A percentile compares a stretch with the other conserved stretches of the same genome.
phyloP scores from a whole-genome alignment of 2,888 invertebrate species.

The Sepioteuthis lessoniana region DNA sequence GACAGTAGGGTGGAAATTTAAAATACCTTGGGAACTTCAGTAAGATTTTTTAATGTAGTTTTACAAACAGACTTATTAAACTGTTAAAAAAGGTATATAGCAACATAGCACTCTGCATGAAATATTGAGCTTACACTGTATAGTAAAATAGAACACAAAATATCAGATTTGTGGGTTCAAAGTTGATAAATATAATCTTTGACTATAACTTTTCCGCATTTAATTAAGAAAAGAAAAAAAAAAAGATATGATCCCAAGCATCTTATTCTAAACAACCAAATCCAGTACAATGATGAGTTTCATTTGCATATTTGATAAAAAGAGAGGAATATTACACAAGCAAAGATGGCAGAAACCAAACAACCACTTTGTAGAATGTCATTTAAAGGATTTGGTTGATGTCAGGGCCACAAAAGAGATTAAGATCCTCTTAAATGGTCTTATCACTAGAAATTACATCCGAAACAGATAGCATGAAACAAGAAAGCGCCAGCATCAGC shows the following conservation, averaged over 20 bases:
- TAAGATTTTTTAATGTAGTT: no score
- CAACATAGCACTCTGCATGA: no score
- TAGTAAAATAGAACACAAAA: no score
- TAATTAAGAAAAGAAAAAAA: not conserved
- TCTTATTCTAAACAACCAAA: no score
- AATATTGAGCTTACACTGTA: no score
- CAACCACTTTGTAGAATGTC: not conserved
- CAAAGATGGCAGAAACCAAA: not conserved
- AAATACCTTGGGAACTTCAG: no score
- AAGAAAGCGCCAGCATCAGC: slow-evolving; percentile 3
- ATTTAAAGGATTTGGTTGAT: slow-evolving; percentile 3
- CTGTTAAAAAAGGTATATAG: no score
- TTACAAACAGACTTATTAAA: no score
- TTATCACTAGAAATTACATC: not conserved
- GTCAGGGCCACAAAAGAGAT: not conserved
- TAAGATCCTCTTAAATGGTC: slow-evolving; percentile 21
- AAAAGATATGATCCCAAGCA: not conserved
- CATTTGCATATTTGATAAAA: not conserved
- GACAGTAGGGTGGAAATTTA: no score
- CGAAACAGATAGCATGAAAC: not conserved
- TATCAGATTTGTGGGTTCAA: no score
- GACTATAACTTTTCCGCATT: not conserved
- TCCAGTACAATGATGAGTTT: not conserved
- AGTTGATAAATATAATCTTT: no score
- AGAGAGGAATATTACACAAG: not conserved